Evolutionary conservation across 2,113 vertebrate genomes (phyloP).

Genomic region (Mionectes macconnelli): DNA sequence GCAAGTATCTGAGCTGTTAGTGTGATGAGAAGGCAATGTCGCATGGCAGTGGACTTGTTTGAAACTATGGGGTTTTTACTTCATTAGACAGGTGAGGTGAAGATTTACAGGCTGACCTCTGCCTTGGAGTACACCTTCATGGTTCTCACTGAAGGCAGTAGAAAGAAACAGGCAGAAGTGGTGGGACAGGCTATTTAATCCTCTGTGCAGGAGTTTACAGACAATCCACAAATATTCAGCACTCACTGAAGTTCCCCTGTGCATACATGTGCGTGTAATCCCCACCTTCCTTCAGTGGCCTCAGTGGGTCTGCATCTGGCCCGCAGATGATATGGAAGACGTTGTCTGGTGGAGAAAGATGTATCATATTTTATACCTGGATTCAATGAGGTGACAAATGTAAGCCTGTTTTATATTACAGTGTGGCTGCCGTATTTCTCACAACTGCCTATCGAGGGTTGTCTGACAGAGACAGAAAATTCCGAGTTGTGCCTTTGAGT

Average conservation of each 20-base stretch:
- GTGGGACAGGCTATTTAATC: background rate
- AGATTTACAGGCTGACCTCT: background rate
- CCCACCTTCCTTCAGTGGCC: background rate
- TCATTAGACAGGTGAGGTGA: background rate
- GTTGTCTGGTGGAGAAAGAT: background rate
- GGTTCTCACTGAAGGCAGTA: background rate
- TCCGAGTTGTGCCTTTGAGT: background rate
- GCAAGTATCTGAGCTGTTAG: background rate
- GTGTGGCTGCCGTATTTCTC: background rate
- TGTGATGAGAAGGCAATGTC: background rate
- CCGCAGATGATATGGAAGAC: background rate
- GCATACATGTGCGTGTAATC: rapidly evolving
- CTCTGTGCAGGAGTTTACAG: background rate
- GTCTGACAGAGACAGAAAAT: constrained; percentile 15
- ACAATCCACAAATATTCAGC: background rate
- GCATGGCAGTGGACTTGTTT: background rate
- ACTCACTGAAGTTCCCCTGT: rapidly evolving
- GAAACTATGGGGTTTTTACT: background rate
- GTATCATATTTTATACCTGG: background rate
- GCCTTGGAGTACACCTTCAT: background rate
- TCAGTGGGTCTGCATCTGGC: background rate
- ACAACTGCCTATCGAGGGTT: background rate
- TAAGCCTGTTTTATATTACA: background rate
- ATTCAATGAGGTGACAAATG: constrained; percentile 23
- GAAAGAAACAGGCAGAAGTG: background rate